Percentiles rank a stretch among this genome's conserved stretches.
These are phyloP conservation scores for Eurypyga helias DNA, from an alignment of 2,113 vertebrate genomes.

Conservation along the genomic window DNA sequence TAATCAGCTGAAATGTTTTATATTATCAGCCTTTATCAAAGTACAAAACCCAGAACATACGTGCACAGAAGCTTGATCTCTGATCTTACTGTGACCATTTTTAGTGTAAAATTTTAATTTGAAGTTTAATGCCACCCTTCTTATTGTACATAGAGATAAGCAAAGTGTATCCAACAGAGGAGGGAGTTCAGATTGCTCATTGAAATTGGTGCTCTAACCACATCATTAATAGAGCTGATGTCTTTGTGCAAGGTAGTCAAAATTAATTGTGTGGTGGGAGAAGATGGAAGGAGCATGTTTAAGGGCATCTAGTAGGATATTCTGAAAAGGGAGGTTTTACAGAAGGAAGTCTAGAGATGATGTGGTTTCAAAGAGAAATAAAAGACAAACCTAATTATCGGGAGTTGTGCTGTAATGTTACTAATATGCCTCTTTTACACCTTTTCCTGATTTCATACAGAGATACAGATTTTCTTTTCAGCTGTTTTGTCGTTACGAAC, in stretches of 20 bases:
- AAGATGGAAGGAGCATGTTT: neutral
- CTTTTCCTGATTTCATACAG: neutral
- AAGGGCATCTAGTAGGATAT: neutral
- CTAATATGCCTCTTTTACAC: neutral
- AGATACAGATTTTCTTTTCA: neutral
- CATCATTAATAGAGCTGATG: neutral
- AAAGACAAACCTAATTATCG: neutral
- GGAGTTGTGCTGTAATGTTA: neutral
- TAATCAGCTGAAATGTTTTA: neutral
- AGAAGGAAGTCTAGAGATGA: neutral
- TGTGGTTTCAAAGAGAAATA: neutral
- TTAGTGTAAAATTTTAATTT: neutral
- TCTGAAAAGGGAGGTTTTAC: neutral
- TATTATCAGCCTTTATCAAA: neutral
- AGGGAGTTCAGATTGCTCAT: neutral
- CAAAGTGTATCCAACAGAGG: neutral
- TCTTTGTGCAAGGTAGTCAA: neutral
- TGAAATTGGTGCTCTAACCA: neutral
- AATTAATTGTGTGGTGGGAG: neutral
- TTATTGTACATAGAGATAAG: neutral
- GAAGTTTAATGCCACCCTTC: neutral
- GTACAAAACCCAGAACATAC: neutral
- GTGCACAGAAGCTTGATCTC: neutral
- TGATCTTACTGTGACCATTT: neutral
- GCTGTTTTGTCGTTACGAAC: neutral